A percentile compares a stretch with the other conserved stretches of the same genome.
Evolutionary conservation across 2,888 invertebrate species (phyloP).

Genomic region (Apomyelois bistriatella): DNA sequence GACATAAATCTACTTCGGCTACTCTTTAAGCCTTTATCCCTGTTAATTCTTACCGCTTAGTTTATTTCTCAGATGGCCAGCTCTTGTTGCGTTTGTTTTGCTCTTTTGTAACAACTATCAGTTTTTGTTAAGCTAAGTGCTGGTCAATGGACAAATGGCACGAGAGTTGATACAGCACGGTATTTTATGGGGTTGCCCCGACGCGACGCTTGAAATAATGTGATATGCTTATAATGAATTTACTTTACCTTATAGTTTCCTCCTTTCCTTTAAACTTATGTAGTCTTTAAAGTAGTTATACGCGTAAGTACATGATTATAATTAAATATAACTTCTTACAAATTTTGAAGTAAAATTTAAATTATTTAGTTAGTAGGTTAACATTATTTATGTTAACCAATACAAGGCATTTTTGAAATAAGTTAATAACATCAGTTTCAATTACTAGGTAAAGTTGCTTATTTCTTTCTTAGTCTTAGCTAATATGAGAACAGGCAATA

Average conservation of each 20-base stretch:
- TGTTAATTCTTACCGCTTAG: slow-evolving; percentile 80
- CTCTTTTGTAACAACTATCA: slow-evolving; percentile 77
- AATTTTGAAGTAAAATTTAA: too few relatives aligned
- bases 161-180: slow-evolving; percentile 57
- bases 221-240: slow-evolving; percentile 9
- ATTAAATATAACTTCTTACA: too few relatives aligned
- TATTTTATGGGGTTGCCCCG: slow-evolving; percentile 47
- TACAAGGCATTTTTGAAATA: too few relatives aligned
- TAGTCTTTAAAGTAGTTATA: too few relatives aligned
- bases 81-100: slow-evolving; percentile 70
- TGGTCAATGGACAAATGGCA: slow-evolving; percentile 73
- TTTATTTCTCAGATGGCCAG: slow-evolving; percentile 75
- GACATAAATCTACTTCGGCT: slow-evolving; percentile 79
- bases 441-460: too few relatives aligned
- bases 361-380: too few relatives aligned
- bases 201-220: slow-evolving; percentile 17
- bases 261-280: not conserved
- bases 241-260: not conserved
- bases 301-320: too few relatives aligned
- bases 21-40: slow-evolving; percentile 78
- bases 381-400: too few relatives aligned
- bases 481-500: too few relatives aligned
- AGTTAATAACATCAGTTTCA: too few relatives aligned
- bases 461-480: too few relatives aligned
- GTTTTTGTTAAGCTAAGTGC: slow-evolving; percentile 79